A percentile compares a stretch with the other conserved stretches of the same genome.
Evolutionary conservation across 2,797 vertebrate species (phyloP).

Genomic region (Echeneis naucrates): DNA sequence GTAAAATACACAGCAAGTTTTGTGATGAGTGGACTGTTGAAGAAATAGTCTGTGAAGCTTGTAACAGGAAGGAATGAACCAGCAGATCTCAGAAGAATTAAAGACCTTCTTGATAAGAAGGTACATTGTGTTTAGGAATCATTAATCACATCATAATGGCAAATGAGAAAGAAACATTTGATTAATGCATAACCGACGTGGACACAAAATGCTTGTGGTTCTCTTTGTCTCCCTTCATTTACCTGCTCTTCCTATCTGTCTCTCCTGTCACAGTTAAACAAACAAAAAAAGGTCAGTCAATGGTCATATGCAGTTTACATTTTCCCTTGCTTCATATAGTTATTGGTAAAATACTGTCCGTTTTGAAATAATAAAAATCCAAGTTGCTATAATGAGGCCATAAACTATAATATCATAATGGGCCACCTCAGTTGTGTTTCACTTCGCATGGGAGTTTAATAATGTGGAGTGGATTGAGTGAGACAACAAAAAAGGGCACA

Average conservation of each 20-base stretch:
- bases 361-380: background rate
- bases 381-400: background rate
- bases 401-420: constrained; percentile 14
- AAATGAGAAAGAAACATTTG: too few species aligned
- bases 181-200: background rate
- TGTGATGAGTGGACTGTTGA: background rate
- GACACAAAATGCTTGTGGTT: background rate
- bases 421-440: constrained; percentile 21
- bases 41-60: background rate
- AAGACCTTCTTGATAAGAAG: too few species aligned
- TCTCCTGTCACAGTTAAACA: background rate
- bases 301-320: too few species aligned
- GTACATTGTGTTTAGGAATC: background rate
- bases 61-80: background rate
- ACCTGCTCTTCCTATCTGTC: background rate
- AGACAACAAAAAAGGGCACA: background rate
- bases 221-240: too few species aligned
- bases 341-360: background rate
- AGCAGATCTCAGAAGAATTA: background rate
- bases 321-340: background rate
- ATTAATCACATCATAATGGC: background rate
- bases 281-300: background rate
- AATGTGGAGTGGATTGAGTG: constrained; percentile 19
- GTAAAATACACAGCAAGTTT: background rate
- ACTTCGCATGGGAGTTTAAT: constrained; percentile 18